Conservation (phyloP, 1,140 invertebrate genomes). For the Drosophila chauvacae region DNA sequence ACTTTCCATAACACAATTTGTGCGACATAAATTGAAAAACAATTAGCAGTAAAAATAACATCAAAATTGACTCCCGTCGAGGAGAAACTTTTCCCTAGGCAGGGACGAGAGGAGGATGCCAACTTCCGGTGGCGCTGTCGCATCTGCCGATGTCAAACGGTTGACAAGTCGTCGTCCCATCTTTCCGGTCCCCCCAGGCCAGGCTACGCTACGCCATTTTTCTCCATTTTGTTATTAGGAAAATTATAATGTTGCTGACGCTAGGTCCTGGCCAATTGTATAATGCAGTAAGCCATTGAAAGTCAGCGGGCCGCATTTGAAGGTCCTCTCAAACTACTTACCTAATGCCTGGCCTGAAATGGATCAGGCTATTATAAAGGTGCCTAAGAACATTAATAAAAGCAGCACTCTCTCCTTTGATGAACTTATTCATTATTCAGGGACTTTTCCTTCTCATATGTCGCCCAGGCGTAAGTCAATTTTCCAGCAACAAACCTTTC, state of each 20-base stretch:
- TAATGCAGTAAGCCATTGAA: conserved; percentile 35
- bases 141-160: conserved; percentile 36
- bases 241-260: conserved; percentile 43
- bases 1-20: conserved; percentile 51
- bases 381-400: conserved; percentile 8
- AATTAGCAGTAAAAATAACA: conserved; percentile 65
- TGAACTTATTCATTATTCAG: conserved; percentile 9
- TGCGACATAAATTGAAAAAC: conserved; percentile 59
- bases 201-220: conserved; percentile 7
- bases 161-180: conserved; percentile 26
- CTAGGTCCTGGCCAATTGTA: conserved; percentile 22
- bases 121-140: conserved; percentile 38
- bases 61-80: conserved; percentile 29
- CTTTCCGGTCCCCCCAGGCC: conserved; percentile 15
- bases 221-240: conserved; percentile 29
- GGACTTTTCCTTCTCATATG: background rate
- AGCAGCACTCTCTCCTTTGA: conserved; percentile 1
- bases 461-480: conserved; percentile 6
- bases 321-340: background rate
- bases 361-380: background rate
- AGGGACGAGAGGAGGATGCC: conserved; percentile 8
- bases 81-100: conserved; percentile 30
- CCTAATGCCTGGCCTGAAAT: background rate
- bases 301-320: conserved; percentile 25
- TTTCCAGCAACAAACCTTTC: conserved; percentile 14